Evolutionary conservation across 2,113 vertebrate species (phyloP), one percentile per base, ranked within the genome.

Genomic region (Ptilorrhoa leucosticta): DNA sequence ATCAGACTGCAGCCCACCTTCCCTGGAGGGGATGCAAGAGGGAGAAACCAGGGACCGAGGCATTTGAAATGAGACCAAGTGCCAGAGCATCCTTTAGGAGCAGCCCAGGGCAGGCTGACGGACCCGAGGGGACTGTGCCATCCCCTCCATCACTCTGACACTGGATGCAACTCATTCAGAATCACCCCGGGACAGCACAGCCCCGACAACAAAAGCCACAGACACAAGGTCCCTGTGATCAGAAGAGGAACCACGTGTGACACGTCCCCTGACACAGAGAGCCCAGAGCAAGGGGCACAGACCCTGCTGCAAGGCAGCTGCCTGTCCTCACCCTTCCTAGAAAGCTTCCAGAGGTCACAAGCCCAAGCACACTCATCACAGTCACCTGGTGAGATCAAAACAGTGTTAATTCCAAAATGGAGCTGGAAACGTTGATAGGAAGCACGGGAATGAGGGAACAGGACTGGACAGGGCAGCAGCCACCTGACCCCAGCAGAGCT

Each of bases 261-360:
- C 11, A 6, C 0, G 0, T 57, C 40, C 63, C 42, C 50, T 7
- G 2, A 8, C 0, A 2, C 7, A 15, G 47, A 39, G 2, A 48
- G 57, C 6, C 39, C 13, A 0, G 47, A 28, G 78, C 23, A 4
- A 84, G 48, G n/a, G 72, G 57, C 11, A 6, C 1, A 47, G 51
- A 22, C 63, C 69, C 66, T 12, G 68, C 37, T 64, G 39, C 24
- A 11, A 22, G 53, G 10, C 61, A 79, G 17, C 16, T 4, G 11
- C 31, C 10, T 5, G 4, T 7, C 54, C 66, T 50, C 65, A 18
- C 21, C 53, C 78, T 57, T 9, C 89, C 39, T 19, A 4, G 1
- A 64, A 65, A 72, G 66, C 66, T 54, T 37, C 26, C 6, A 1
- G 40, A 45, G 75, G 77, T n/a, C 56, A 31, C 3, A 57, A 71